Evolutionary conservation across 2,888 invertebrate genomes (phyloP), one percentile per base, ranked within the genome.

Genomic region (Glomeris marginata): DNA sequence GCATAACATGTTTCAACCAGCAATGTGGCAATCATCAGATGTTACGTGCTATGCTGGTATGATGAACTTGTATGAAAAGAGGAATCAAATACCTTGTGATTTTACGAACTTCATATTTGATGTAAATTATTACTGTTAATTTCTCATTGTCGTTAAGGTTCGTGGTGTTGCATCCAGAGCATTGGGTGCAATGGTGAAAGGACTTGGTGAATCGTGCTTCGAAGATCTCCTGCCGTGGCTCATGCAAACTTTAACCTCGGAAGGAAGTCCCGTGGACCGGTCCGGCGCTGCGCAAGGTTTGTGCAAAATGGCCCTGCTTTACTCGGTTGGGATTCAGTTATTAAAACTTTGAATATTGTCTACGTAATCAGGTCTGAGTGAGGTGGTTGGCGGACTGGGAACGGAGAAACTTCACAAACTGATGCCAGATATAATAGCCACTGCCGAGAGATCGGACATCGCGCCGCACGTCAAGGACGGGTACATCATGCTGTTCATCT

Each of bases 401-500:
- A 83, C 87, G 33, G 87, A 87, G 61, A 94, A 95, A 68, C 75
- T 99, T 57, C 84, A 92, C 63, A 86, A 86, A 68, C 77, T 97
- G 48, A 98, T 99, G 95, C 95, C 94, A 0, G 87, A 94, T 64
- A 91, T 95, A 55, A 92, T 95, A 57, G 77, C 84, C 47, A 94
- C 92, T 0, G 90, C 94, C 0, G 90, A 91, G 65, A 77, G 92
- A 53, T 80, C 81, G 1, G 91, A 92, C 66, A 87, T 91, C 60
- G 87, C 91, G 5, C 87, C 98, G 1, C 91, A 94, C 69, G 95
- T 98, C 1, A 88, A 97, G 63, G 98, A 98, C 71, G 98, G 98
- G 41, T 99, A 99, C 72, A 94, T 99, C 55, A 94, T 98, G 91
- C 91, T 98, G 90, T 99, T 95, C 69, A 97, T 98, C 63, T 99